phyloP scores from a whole-genome alignment of 2,797 vertebrate species.

The Sorex maritimensis region DNA sequence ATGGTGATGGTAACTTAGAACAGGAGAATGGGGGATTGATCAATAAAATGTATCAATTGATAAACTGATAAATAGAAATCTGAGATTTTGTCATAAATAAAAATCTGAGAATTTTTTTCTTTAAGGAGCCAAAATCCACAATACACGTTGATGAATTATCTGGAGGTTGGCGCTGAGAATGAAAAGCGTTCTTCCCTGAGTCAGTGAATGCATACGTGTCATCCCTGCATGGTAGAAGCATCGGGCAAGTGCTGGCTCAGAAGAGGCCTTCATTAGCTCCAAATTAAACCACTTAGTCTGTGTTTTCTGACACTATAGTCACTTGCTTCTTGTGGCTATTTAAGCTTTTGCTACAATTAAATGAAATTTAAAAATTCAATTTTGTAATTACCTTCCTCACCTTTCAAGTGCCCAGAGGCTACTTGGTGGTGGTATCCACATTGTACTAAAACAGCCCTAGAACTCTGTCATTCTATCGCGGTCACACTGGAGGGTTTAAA shows the following conservation, averaged over 20 bases:
- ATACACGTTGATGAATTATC: neutral
- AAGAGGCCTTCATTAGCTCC: neutral
- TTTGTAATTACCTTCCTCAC: neutral
- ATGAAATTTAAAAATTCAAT: neutral
- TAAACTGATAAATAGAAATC: no score
- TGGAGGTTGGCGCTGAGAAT: neutral
- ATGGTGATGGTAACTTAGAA: no score
- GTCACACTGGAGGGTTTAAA: no score
- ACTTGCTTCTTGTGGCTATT: neutral
- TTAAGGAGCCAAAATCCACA: neutral
- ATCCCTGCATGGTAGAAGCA: neutral
- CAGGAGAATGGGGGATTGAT: no score
- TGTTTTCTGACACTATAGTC: neutral
- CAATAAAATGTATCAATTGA: no score
- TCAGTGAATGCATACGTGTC: neutral
- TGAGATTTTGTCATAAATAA: no score
- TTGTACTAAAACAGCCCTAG: neutral
- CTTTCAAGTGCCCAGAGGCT: neutral
- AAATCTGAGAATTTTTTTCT: neutral
- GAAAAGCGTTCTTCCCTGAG: neutral
- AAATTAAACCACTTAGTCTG: neutral
- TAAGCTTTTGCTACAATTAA: constrained; percentile 15
- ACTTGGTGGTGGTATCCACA: neutral
- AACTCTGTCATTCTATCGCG: no score
- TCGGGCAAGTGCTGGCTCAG: neutral